Evolutionary conservation across 2,797 vertebrate species (phyloP), one percentile per base, ranked within the genome.

Genomic region (Argentina silus): DNA sequence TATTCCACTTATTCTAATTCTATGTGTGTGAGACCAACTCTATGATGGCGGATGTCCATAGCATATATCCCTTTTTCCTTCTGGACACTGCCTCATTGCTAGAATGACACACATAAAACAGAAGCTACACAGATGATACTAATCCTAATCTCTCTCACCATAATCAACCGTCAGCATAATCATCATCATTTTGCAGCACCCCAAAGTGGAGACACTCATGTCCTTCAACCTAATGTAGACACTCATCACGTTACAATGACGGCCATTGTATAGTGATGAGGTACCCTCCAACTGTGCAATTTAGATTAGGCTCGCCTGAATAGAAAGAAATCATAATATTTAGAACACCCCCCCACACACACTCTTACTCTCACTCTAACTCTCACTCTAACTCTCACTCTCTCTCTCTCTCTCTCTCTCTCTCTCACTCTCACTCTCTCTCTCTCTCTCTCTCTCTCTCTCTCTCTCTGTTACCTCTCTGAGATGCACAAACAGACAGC

Each of bases 211-310:
- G 9, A 11, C 48, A 47, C 27, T 53, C 14, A 65, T 36, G 60
- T 27, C 57, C 2, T 14, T 55, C 15, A 70, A 15, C 50, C 51
- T 60, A 19, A 48, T 10, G 4, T 14, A 47, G 56, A 70, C 17
- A 47, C 51, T 15, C 47, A 23, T 10, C 15, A 48, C 56, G 43
- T 50, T n/a, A 72, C 61, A 61, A 66, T 68, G 27, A 74, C 63
- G 72, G 63, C 69, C 36, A 72, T 63, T 73, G 67, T 70, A 45
- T 44, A 53, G 47, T 63, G 56, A 81, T 56, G 67, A 72, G 56
- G 73, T 70, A 45, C 70, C 73, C 65, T 79, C 43, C 67, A 79
- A 76, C 60, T 45, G 7, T 60, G 51, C 66, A 67, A 68, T 84
- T 81, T 74, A 69, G 72, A 73, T 72, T 73, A 73, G 70, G 69